phyloP scores from a whole-genome alignment of 2,888 invertebrate species.

The Phrixothrix hirtus region DNA sequence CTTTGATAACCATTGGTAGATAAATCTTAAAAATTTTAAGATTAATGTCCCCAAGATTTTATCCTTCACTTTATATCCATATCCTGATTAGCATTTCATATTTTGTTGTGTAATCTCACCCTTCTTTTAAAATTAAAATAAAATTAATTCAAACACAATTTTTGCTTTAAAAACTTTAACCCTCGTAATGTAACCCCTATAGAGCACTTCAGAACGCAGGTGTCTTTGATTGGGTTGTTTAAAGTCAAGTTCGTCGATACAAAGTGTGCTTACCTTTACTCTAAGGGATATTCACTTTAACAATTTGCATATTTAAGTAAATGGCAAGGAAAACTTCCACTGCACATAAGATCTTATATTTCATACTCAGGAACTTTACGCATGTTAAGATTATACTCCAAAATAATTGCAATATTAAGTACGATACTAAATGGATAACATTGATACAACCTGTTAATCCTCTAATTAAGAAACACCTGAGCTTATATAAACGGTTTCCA shows the following conservation, averaged over 20 bases:
- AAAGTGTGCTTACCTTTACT: conserved; percentile 38
- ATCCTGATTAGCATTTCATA: conserved; percentile 3
- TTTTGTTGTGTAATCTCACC: conserved; percentile 6
- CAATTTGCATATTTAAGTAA: conserved; percentile 45
- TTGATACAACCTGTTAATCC: too few relatives aligned
- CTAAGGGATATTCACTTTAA: conserved; percentile 36
- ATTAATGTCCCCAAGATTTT: conserved; percentile 18
- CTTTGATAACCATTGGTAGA: conserved; percentile 27
- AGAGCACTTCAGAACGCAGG: conserved; percentile 42
- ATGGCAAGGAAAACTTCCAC: conserved; percentile 39
- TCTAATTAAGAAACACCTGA: too few relatives aligned
- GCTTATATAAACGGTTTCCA: too few relatives aligned
- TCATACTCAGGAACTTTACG: too few relatives aligned
- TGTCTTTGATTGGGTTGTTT: conserved; percentile 44
- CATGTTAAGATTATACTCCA: too few relatives aligned
- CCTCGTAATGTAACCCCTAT: conserved; percentile 27
- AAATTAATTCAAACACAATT: conserved; percentile 42
- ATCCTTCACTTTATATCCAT: conserved; percentile 1
- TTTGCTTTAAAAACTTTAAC: conserved; percentile 37
- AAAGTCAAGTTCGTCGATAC: conserved; percentile 39
- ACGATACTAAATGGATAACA: too few relatives aligned
- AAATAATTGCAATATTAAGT: too few relatives aligned
- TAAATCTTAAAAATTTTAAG: conserved; percentile 22
- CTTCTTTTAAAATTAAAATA: conserved; percentile 38
- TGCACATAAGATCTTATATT: conserved; percentile 28